Evolutionary conservation across 1,140 invertebrate species (phyloP), one percentile per base, ranked within the genome.

Genomic region (Leptopilina boulardi): DNA sequence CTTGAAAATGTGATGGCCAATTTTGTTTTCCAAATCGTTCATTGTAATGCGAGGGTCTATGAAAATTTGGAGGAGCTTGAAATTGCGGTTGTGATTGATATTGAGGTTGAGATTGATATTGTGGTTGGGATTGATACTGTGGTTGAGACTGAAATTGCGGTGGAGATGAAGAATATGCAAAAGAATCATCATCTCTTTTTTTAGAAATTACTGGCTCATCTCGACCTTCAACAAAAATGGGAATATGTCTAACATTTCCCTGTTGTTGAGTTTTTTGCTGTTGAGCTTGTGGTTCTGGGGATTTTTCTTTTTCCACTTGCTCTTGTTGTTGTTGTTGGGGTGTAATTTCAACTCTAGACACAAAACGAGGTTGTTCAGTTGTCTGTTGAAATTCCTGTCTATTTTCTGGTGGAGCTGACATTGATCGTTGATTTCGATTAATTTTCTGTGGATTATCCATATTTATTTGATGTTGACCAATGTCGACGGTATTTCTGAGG

Each of bases 141-240:
- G 86, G 84, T 11, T 86, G 77, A 74, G 83, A 83, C 3, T 86
- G 82, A 71, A 87, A 90, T 15, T 92, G 89, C 11, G 92, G 89
- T 13, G 90, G 88, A 59, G 90, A 87, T 78, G 82, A 89, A 23
- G 90, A 88, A 78, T 87, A 75, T 85, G 92, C 86, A 34, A 77
- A 82, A 59, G 78, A 44, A 23, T 81, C 70, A 38, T 77, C 78
- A 8, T 88, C 86, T 5, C 89, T 82, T 74, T 92, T 91, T 73
- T 92, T 94, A 59, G 94, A 93, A 21, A 95, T 91, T 2, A 96
- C 93, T 1, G 95, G 95, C 80, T 94, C 93, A 82, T 96, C 94
- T 44, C 96, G 90, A 21, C 96, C 96, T 89, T 97, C 96, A 0
- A 97, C 95, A 80, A 96, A 96, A 51, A 97, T 97, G 2, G 96